A percentile compares a stretch with the other conserved stretches of the same genome.
Evolutionary conservation across 2,888 invertebrate genomes (phyloP).

Genomic region (Harpagoxenus sublaevis): DNA sequence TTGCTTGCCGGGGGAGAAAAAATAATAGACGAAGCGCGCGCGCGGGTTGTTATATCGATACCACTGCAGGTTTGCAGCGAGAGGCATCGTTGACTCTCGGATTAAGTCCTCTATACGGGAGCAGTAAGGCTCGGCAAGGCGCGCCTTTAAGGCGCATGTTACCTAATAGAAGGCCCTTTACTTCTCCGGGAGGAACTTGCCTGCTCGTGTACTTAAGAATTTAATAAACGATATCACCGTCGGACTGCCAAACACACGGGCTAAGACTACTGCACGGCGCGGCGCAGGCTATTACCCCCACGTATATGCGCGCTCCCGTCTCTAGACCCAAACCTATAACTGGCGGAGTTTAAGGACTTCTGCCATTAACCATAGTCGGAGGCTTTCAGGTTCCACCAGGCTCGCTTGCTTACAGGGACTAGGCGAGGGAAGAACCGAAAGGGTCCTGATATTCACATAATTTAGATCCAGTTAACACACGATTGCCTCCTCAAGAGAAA

Average conservation of each 20-base stretch:
- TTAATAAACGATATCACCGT: constrained; percentile 73
- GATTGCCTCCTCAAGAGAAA: constrained; percentile 12
- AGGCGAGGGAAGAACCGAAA: constrained; percentile 28
- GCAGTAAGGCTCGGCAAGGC: neutral
- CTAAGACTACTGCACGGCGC: constrained; percentile 48
- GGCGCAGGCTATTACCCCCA: constrained; percentile 62
- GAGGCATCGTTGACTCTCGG: constrained; percentile 16
- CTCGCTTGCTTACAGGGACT: constrained; percentile 16
- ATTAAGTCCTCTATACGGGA: constrained; percentile 16
- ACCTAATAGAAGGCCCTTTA: constrained; percentile 31
- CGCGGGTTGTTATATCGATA: constrained; percentile 12
- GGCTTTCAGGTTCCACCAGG: constrained; percentile 46
- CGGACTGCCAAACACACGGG: constrained; percentile 42
- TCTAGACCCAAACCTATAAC: constrained; percentile 31
- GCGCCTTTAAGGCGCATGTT: constrained; percentile 9
- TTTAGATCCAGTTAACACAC: constrained; percentile 42
- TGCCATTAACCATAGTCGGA: constrained; percentile 65
- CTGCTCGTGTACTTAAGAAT: constrained; percentile 66
- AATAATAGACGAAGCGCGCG: neutral
- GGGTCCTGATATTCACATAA: constrained; percentile 54
- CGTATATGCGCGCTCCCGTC: constrained; percentile 38
- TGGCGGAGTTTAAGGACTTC: constrained; percentile 69
- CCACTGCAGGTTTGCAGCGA: neutral
- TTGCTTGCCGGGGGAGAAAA: neutral
- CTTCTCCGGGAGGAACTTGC: constrained; percentile 17